Conservation (phyloP, 2,888 invertebrate species). For the Drosophila diplacantha region DNA sequence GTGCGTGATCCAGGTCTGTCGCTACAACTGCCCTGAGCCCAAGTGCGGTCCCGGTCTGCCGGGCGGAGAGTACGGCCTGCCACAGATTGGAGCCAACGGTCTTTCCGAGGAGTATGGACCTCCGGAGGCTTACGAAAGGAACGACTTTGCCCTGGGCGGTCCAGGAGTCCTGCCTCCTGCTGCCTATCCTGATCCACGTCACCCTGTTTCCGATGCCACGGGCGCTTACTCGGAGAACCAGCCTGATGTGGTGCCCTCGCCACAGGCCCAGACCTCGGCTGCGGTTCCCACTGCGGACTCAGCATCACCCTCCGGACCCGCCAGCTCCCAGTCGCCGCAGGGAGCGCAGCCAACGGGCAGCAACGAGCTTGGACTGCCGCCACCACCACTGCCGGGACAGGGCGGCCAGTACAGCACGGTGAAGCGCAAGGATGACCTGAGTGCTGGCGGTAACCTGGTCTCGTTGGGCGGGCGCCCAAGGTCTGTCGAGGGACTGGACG, state of each 20-base stretch:
- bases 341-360: constrained; percentile 76
- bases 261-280: constrained; percentile 87
- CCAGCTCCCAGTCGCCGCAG: constrained; percentile 79
- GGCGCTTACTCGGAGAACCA: constrained; percentile 91
- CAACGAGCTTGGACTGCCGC: constrained; percentile 87
- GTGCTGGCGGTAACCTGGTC: constrained; percentile 81
- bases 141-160: constrained; percentile 86
- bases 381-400: constrained; percentile 90
- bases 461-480: constrained; percentile 91
- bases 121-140: constrained; percentile 78
- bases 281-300: constrained; percentile 83
- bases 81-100: constrained; percentile 80
- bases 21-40: constrained; percentile 95
- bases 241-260: constrained; percentile 88
- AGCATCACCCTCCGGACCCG: constrained; percentile 75
- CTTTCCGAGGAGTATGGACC: constrained; percentile 83
- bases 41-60: constrained; percentile 85
- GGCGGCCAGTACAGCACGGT: constrained; percentile 88
- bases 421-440: constrained; percentile 85
- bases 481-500: constrained; percentile 90
- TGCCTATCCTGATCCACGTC: constrained; percentile 91
- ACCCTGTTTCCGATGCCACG: constrained; percentile 89
- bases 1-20: constrained; percentile 95
- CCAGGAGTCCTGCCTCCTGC: constrained; percentile 86
- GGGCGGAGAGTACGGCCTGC: constrained; percentile 82